Percentiles rank a stretch among this genome's conserved stretches.
phyloP scores from a whole-genome alignment of 2,888 invertebrate genomes.

The Ophraella communa region DNA sequence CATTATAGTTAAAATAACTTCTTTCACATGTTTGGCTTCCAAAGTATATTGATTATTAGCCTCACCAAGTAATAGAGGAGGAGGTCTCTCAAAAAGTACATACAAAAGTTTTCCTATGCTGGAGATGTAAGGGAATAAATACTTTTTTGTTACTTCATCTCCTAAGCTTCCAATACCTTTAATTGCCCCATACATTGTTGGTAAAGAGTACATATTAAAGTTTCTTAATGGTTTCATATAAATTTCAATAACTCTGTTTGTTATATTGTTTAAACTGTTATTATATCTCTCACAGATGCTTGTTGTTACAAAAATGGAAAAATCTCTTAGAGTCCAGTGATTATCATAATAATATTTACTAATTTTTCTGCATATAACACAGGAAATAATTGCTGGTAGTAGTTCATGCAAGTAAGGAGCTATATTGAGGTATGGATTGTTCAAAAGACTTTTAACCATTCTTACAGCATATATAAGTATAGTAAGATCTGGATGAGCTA shows the following conservation, averaged over 20 bases:
- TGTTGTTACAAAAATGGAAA: slow-evolving; percentile 47
- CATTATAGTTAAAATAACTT: slow-evolving; percentile 42
- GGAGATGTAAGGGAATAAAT: slow-evolving; percentile 44
- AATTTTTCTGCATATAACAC: slow-evolving; percentile 46
- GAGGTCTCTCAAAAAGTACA: slow-evolving; percentile 41
- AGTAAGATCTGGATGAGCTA: slow-evolving; percentile 48
- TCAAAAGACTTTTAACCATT: slow-evolving; percentile 48
- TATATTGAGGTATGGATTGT: slow-evolving; percentile 44
- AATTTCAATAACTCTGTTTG: slow-evolving; percentile 44
- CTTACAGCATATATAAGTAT: slow-evolving; percentile 49
- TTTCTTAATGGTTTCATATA: slow-evolving; percentile 45
- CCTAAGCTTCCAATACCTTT: slow-evolving; percentile 49
- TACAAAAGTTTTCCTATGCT: slow-evolving; percentile 44
- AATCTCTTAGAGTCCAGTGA: slow-evolving; percentile 52
- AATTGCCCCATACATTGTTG: slow-evolving; percentile 49
- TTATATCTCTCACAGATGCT: slow-evolving; percentile 45
- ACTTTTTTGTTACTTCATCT: slow-evolving; percentile 44
- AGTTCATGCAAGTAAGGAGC: slow-evolving; percentile 45
- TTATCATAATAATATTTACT: slow-evolving; percentile 51
- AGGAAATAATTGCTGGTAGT: slow-evolving; percentile 48
- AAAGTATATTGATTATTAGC: slow-evolving; percentile 43
- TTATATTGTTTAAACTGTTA: slow-evolving; percentile 47
- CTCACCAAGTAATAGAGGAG: slow-evolving; percentile 38
- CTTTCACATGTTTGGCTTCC: slow-evolving; percentile 47
- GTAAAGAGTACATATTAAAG: slow-evolving; percentile 40